These are phyloP conservation scores for Helleia helle DNA, from an alignment of 2,888 invertebrate species.

Conservation along the genomic window DNA sequence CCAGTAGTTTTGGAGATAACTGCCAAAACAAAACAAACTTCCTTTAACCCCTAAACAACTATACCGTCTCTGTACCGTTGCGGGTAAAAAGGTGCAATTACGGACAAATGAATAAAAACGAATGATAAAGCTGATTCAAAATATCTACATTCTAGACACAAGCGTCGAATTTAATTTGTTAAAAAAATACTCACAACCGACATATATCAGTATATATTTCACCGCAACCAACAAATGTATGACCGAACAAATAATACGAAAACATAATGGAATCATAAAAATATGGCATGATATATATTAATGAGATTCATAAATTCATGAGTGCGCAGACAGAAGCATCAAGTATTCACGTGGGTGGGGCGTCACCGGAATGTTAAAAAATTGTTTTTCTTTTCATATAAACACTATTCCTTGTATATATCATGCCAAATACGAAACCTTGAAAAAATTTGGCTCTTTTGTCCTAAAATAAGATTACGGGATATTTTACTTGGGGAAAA, in stretches of 20 bases:
- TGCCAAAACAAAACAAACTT: too few relatives aligned
- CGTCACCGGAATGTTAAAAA: conserved; percentile 46
- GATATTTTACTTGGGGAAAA: too few relatives aligned
- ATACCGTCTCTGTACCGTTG: too few relatives aligned
- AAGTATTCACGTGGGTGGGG: conserved; percentile 33
- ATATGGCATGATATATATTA: conserved; percentile 31
- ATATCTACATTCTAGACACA: too few relatives aligned
- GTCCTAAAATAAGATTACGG: background rate
- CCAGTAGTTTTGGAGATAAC: too few relatives aligned
- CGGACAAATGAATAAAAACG: too few relatives aligned
- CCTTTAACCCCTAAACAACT: too few relatives aligned
- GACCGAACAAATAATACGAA: conserved; percentile 20
- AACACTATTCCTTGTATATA: conserved; percentile 12
- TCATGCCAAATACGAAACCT: conserved; percentile 3
- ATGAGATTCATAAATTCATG: conserved; percentile 52
- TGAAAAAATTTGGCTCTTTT: background rate
- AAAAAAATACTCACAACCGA: background rate
- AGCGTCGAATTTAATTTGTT: too few relatives aligned
- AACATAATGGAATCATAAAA: conserved; percentile 23
- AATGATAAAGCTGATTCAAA: too few relatives aligned
- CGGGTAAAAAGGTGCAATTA: too few relatives aligned
- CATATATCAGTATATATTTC: background rate
- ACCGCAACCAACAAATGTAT: conserved; percentile 9
- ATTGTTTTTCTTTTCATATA: conserved; percentile 35
- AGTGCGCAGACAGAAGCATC: conserved; percentile 27